Evolutionary conservation across 2,113 vertebrate genomes (phyloP).

Genomic region (Antechinus flavipes): DNA sequence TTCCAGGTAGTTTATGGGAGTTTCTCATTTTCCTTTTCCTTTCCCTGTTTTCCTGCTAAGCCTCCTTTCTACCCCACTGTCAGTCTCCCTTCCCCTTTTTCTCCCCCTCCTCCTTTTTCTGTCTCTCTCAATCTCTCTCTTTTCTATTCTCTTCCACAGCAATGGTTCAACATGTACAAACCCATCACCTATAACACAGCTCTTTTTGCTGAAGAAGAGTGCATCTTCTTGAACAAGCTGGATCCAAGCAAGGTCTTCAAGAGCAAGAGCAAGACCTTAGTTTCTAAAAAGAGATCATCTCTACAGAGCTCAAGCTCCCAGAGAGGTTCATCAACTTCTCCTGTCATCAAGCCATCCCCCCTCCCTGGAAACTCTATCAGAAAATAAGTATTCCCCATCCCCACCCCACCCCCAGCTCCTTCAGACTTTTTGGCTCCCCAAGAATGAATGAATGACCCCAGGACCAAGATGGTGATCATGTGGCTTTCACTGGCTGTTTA

Average conservation of each 20-base stretch:
- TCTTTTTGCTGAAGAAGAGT: slow-evolving; percentile 86
- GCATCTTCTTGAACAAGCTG: slow-evolving; percentile 92
- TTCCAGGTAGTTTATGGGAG: slow-evolving; percentile 30
- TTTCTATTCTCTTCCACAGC: slow-evolving; percentile 83
- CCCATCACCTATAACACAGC: slow-evolving; percentile 90
- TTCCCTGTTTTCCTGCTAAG: not conserved
- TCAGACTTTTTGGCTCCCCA: not conserved
- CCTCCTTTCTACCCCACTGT: not conserved
- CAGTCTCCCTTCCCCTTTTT: not conserved
- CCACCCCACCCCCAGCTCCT: not conserved
- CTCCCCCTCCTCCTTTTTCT: not conserved
- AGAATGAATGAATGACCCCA: not conserved
- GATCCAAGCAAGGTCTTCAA: slow-evolving; percentile 94
- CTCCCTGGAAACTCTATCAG: slow-evolving; percentile 69
- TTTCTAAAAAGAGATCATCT: slow-evolving; percentile 90
- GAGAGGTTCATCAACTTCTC: slow-evolving; percentile 74
- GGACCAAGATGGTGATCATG: not conserved
- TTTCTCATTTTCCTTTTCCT: not conserved
- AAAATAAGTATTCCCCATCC: slow-evolving; percentile 64
- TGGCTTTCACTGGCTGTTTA: not conserved
- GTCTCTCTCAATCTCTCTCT: too few species aligned
- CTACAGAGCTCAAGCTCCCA: slow-evolving; percentile 81
- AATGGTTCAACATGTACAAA: slow-evolving; percentile 97
- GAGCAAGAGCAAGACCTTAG: slow-evolving; percentile 90
- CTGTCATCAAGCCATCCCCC: slow-evolving; percentile 78